Base-by-base conservation (phyloP, 2,888 invertebrate genomes). In the Steinernema scapterisci region DNA sequence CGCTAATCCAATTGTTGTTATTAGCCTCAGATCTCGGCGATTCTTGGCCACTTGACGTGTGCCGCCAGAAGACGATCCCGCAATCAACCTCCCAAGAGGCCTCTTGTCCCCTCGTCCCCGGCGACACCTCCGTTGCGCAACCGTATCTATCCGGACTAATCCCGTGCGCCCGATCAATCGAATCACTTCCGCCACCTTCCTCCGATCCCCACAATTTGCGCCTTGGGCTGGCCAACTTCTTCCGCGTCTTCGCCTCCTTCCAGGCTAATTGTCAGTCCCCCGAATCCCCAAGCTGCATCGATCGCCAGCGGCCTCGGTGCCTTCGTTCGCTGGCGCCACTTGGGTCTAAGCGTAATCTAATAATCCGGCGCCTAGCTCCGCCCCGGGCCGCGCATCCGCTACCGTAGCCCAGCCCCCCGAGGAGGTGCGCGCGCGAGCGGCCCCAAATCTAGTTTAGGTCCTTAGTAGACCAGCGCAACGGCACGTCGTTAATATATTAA, bases 371-470 rank as follows among this genome's bases (percentile, higher is more conserved):
- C 7, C 13, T 54, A 11, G 54, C 54, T 13, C 54, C 54, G 9
- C 63, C 63, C 63, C 27, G 27, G 11, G 63, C 63, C 63, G 63
- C 63, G 63, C 31, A 16, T 31, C 27, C 63, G 27, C 63, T 63
- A 63, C 63, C 63, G 63, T 63, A 63, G 63, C 63, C 63, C 63
- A 63, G 63, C 63, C 63, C 63, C 63, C 63, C 63, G 27, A 19
- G 51, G 51, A 13, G 6, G n/a, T n/a, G n/a, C n/a, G n/a, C n/a
- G n/a, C 23, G 54, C 54, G 27, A 31, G 63, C 63, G 63, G 63
- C 63, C 63, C 63, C 63, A 63, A 63, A 63, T 63, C 63, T 63
- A 63, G 63, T 63, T 63, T 63, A 63, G 63, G 63, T 63, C 63
- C 63, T 63, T 63, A 63, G 63, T 63, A 63, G 63, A 63, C 31